Evolutionary conservation across 1,140 invertebrate species (phyloP).

Genomic region (Portunus trituberculatus): DNA sequence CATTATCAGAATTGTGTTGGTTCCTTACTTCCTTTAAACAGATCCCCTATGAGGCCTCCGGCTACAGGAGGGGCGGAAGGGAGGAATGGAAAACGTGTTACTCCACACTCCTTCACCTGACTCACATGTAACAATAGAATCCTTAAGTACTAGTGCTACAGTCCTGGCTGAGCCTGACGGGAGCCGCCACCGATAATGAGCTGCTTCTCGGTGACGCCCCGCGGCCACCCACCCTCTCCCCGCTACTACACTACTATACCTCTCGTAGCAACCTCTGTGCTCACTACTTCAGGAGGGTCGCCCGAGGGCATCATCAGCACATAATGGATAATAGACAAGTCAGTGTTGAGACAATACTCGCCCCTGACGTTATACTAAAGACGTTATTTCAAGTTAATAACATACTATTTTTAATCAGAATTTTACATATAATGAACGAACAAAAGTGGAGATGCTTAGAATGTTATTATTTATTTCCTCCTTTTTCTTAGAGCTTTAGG

Average conservation of each 20-base stretch:
- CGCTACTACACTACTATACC: neutral
- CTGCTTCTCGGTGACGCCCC: neutral
- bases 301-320: constrained; percentile 13
- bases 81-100: constrained; percentile 59
- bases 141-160: neutral
- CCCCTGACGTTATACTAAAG: neutral
- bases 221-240: neutral
- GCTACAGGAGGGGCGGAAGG: constrained; percentile 45
- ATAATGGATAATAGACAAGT: neutral
- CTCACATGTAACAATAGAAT: constrained; percentile 10
- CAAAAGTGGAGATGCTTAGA: neutral
- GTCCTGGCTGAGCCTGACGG: neutral
- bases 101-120: constrained; percentile 28
- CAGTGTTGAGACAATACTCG: neutral
- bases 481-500: neutral
- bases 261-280: neutral
- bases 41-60: constrained; percentile 72
- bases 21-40: constrained; percentile 77
- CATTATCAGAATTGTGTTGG: constrained; percentile 37
- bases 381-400: neutral
- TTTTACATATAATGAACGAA: neutral
- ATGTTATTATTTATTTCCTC: neutral
- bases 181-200: neutral
- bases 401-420: neutral
- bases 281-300: neutral